These are phyloP conservation scores for Amphipoea lucens DNA, from an alignment of 2,888 invertebrate genomes.

Conservation along the genomic window DNA sequence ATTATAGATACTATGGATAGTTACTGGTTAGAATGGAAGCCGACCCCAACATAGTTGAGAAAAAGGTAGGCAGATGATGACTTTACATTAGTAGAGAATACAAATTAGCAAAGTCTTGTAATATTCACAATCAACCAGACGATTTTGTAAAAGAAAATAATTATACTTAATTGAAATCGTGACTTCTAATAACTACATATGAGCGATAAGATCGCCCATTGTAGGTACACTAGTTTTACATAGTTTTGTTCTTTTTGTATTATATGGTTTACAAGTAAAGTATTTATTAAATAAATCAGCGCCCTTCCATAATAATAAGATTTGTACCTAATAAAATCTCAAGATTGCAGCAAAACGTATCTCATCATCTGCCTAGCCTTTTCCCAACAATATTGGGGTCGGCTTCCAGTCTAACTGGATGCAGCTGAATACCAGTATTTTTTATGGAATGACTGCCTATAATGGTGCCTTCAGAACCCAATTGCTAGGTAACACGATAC, in stretches of 20 bases:
- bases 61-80: neutral
- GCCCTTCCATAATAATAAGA: neutral
- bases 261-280: neutral
- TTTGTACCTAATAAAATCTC: neutral
- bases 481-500: too few species aligned
- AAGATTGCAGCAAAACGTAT: neutral
- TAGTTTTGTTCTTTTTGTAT: neutral
- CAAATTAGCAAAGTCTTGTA: neutral
- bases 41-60: too few species aligned
- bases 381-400: too few species aligned
- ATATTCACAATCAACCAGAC: neutral
- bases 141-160: neutral
- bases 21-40: too few species aligned
- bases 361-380: too few species aligned
- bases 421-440: too few species aligned
- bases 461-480: too few species aligned
- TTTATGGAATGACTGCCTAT: too few species aligned
- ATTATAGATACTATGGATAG: too few species aligned
- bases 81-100: neutral
- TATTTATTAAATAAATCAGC: neutral
- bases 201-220: neutral
- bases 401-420: too few species aligned
- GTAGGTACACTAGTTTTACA: neutral
- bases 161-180: neutral
- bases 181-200: neutral